Percentiles rank a stretch among this genome's conserved stretches.
Conservation (phyloP, 2,797 vertebrate genomes). For the Pseudochaenichthys georgianus region DNA sequence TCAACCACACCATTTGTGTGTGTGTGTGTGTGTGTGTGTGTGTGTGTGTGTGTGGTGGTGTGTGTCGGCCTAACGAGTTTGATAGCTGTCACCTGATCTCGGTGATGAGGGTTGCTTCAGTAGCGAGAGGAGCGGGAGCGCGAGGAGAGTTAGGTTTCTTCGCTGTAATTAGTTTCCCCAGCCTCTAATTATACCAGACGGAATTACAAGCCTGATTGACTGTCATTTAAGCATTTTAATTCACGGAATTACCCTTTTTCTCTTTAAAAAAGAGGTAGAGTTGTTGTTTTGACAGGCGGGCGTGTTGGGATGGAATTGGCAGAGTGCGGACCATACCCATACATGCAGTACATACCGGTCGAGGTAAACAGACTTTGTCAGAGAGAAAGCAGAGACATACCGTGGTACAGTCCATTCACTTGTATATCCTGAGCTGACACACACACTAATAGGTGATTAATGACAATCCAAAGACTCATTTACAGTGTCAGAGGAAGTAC, state of each 20-base stretch:
- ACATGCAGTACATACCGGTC: conserved; percentile 41
- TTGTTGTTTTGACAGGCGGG: conserved; percentile 78
- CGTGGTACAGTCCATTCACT: conserved; percentile 38
- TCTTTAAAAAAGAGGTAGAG: conserved; percentile 61
- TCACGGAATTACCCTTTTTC: conserved; percentile 80
- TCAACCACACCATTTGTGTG: conserved; percentile 59
- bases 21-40: conserved; percentile 17
- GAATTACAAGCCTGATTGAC: conserved; percentile 90
- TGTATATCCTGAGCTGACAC: conserved; percentile 21
- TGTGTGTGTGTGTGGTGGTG: conserved; percentile 58
- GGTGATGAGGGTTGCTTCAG: conserved; percentile 86
- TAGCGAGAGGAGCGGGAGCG: conserved; percentile 74
- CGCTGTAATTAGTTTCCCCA: conserved; percentile 91
- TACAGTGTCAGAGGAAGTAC: background rate
- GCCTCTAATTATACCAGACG: conserved; percentile 90
- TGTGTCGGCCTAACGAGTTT: conserved; percentile 80
- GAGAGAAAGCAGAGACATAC: conserved; percentile 31
- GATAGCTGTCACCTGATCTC: conserved; percentile 89
- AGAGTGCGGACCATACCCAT: conserved; percentile 48
- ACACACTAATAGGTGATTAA: conserved; percentile 11
- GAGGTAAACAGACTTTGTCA: conserved; percentile 59
- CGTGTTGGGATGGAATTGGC: conserved; percentile 64
- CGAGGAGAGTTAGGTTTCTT: conserved; percentile 90
- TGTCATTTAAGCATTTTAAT: conserved; percentile 90
- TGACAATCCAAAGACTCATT: conserved; percentile 1